phyloP scores from a whole-genome alignment of 2,888 invertebrate genomes.

The Cosmia pyralina region DNA sequence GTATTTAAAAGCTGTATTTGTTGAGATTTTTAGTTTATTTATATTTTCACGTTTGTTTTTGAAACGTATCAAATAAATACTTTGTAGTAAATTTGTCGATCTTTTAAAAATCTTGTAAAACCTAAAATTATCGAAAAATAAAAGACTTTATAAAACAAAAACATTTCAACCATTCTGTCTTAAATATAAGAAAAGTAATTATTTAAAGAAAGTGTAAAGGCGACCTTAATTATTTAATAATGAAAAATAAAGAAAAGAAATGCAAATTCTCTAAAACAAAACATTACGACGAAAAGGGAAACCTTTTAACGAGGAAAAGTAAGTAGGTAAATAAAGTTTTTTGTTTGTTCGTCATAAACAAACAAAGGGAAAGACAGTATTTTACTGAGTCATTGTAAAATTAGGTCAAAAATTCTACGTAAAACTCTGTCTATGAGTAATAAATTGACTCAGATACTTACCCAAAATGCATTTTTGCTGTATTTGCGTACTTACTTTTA shows the following conservation, averaged over 20 bases:
- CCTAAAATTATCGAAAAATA: background rate
- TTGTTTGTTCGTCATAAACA: slow-evolving; percentile 20
- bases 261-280: slow-evolving; percentile 35
- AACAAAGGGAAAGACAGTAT: slow-evolving; percentile 16
- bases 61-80: too few relatives aligned
- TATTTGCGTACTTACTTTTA: too few relatives aligned
- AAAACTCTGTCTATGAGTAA: background rate
- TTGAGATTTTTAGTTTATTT: background rate
- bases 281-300: slow-evolving; percentile 27
- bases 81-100: too few relatives aligned
- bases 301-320: slow-evolving; percentile 29
- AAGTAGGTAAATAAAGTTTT: slow-evolving; percentile 30
- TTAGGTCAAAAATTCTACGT: slow-evolving; percentile 29
- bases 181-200: slow-evolving; percentile 25
- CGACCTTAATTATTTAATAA: slow-evolving; percentile 45
- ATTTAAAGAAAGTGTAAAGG: slow-evolving; percentile 36
- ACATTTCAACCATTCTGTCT: slow-evolving; percentile 19
- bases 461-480: background rate
- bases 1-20: slow-evolving; percentile 1
- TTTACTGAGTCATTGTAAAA: slow-evolving; percentile 29
- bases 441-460: slow-evolving; percentile 4
- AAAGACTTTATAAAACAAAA: slow-evolving; percentile 5
- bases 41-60: background rate
- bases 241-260: slow-evolving; percentile 32
- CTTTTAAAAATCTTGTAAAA: background rate